phyloP scores from a whole-genome alignment of 2,113 vertebrate genomes.

The Pseudorectes ferrugineus region DNA sequence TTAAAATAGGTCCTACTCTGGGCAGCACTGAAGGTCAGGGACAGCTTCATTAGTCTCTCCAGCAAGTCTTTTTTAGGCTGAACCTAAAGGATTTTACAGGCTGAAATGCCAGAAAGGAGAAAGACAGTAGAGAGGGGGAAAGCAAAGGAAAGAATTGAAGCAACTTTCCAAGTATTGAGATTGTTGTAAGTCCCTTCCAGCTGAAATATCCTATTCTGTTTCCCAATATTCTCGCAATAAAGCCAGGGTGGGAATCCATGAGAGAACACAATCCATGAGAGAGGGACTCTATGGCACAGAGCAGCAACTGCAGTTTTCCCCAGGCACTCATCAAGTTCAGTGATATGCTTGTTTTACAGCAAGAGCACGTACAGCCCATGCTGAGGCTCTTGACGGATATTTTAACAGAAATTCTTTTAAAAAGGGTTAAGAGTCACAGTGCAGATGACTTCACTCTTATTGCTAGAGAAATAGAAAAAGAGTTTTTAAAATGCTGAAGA shows the following conservation, averaged over 20 bases:
- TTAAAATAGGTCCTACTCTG: background rate
- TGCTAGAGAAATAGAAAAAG: conserved; percentile 37
- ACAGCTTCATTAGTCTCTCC: background rate
- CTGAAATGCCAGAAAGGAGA: background rate
- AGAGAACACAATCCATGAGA: background rate
- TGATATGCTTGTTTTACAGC: conserved; percentile 4
- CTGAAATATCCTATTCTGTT: background rate
- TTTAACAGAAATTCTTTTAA: conserved; percentile 47
- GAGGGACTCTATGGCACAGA: background rate
- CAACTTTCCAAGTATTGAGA: background rate
- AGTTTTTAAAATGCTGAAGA: conserved; percentile 45
- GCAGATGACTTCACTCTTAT: conserved; percentile 32
- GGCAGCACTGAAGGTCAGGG: background rate
- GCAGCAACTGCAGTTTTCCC: background rate
- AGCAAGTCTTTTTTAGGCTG: background rate
- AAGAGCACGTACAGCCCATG: conserved; percentile 8
- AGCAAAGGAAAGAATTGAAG: background rate
- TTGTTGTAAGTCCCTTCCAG: background rate
- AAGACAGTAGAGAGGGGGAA: background rate
- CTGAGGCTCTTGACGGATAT: background rate
- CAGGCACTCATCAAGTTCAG: background rate
- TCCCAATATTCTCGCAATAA: background rate
- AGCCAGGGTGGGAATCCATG: background rate
- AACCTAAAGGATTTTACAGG: background rate
- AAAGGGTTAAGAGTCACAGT: conserved; percentile 4